Evolutionary conservation across 2,797 vertebrate genomes (phyloP), one percentile per base, ranked within the genome.

Genomic region (Halcyon smyrnensis): DNA sequence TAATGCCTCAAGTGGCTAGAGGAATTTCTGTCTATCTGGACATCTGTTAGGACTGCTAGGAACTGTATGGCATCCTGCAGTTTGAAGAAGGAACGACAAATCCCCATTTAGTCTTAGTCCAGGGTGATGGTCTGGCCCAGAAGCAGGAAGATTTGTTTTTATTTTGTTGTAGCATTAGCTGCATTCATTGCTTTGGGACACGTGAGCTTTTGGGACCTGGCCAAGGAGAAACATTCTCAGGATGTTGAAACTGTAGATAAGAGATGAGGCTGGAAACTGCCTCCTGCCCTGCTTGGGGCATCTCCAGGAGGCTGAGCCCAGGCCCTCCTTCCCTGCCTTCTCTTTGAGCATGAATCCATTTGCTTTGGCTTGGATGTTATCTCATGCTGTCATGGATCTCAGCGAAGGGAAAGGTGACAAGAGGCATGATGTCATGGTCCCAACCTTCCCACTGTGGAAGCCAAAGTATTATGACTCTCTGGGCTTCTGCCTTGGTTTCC

Each of bases 201-300:
- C 78, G 20, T 20, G 43, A 75, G 19, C 16, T 62, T 89, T 51
- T 76, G 63, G 65, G 73, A 28, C 28, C 12, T 34, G 74, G 79
- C 89, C 89, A 84, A 81, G 43, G 70, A 79, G 67, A 70, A 82
- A 67, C 45, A 51, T 65, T 76, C 65, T 79, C 73, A 91, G 48
- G 89, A 94, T 91, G 39, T 30, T 90, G 91, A 78, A 93, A 51
- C 28, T 84, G 59, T 21, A 90, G 96, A 93, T 90, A 93, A 88
- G 87, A 63, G 28, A 30, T 76, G 53, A 86, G 3, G 39, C 39
- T 96, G 83, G 77, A 93, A 82, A 88, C 54, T 67, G 21, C 18
- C 39, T 92, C 62, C 69, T 53, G 28, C 13, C 39, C 39, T 15
- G 1, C 36, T 50, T 84, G 73, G 69, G 59, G 30, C 73, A 84